phyloP scores from a whole-genome alignment of 2,113 vertebrate genomes.

The Gobiocypris rarus region DNA sequence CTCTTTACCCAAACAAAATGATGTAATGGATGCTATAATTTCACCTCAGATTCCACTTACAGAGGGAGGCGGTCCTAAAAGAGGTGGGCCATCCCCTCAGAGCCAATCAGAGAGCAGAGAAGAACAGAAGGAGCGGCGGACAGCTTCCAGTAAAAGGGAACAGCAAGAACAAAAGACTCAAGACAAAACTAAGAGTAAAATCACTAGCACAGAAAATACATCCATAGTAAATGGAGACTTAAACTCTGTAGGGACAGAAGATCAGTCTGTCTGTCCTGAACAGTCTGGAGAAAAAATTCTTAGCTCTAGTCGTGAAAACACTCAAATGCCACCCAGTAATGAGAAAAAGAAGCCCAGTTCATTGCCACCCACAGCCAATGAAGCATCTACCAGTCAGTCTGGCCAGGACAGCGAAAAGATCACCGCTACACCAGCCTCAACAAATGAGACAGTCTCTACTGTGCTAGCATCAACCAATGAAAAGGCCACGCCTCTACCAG shows the following conservation, averaged over 20 bases:
- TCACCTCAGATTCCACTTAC: not conserved
- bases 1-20: not conserved
- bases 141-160: not conserved
- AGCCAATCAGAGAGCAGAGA: not conserved
- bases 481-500: not conserved
- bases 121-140: constrained; percentile 17
- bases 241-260: not conserved
- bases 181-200: not conserved
- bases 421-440: not conserved
- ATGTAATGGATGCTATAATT: not conserved
- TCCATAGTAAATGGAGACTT: not conserved
- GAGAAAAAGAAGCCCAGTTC: not conserved
- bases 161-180: not conserved
- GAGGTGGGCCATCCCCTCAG: not conserved
- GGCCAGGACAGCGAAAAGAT: not conserved
- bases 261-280: not conserved
- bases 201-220: not conserved
- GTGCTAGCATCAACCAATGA: not conserved
- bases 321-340: not conserved
- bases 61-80: not conserved
- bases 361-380: not conserved
- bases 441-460: not conserved
- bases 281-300: too few species aligned
- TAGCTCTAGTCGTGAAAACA: not conserved
- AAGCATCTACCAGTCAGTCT: not conserved